A percentile compares a stretch with the other conserved stretches of the same genome.
Evolutionary conservation across 2,113 vertebrate genomes (phyloP).

Genomic region (Opisthocomus hoazin): DNA sequence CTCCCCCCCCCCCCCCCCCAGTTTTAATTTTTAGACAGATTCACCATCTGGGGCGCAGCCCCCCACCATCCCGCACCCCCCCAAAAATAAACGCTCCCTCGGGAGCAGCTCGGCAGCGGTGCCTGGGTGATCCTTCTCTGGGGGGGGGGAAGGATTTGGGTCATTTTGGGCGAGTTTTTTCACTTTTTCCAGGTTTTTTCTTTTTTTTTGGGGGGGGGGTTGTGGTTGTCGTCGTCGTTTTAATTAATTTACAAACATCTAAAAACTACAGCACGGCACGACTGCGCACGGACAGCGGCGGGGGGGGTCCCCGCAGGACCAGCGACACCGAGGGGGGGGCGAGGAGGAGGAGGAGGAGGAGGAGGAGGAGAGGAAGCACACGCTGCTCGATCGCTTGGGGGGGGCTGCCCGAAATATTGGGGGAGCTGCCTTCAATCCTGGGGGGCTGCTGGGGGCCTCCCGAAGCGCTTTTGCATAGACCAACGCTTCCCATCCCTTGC

Average conservation of each 20-base stretch:
- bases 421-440: not conserved
- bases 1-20: too few relatives aligned
- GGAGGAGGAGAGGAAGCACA: not conserved
- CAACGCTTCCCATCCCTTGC: not conserved
- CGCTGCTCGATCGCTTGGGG: not conserved
- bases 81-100: not conserved
- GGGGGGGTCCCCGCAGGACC: not conserved
- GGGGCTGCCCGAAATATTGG: not conserved
- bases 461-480: not conserved
- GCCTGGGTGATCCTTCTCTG: too few relatives aligned
- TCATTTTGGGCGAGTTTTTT: too few relatives aligned
- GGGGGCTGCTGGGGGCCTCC: not conserved
- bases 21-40: too few relatives aligned
- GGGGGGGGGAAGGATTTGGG: too few relatives aligned
- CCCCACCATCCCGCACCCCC: too few relatives aligned
- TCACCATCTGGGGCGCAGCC: too few relatives aligned
- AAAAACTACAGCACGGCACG: conserved; percentile 87
- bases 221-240: conserved; percentile 55
- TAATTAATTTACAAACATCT: conserved; percentile 86
- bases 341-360: not conserved
- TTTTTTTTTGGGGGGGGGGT: not conserved
- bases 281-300: conserved; percentile 36
- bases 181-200: too few relatives aligned
- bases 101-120: too few relatives aligned
- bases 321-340: not conserved